Base-by-base conservation (phyloP, 2,797 vertebrate species). In the Schizopygopsis pylzovi region DNA sequence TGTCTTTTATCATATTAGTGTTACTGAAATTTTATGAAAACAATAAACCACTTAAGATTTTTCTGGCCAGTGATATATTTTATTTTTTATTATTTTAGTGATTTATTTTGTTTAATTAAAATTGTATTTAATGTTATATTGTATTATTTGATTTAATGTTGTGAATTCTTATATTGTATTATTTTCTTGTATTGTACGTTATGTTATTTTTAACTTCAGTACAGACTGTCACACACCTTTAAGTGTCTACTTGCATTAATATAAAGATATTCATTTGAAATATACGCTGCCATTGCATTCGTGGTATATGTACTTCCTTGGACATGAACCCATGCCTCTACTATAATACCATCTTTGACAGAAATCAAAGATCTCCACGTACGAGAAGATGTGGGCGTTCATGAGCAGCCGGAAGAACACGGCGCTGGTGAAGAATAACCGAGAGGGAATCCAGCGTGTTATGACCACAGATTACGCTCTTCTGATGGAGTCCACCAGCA, bases 361-460 rank as follows among this genome's bases (percentile, higher is more conserved):
- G 98, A 99, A 99, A 96, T 99, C 98, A 1, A 98, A 97, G 88
- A 99, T 99, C 91, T 99, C 98, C 0, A 99, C 98, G 0, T 99
- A 99, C 9, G 98, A 99, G 93, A 99, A 99, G 93, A 99, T 99
- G 98, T 99, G 98, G 98, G 98, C 98, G 0, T 99, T 99, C 91
- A 99, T 99, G 98, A 98, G 97, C 94, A 98, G 98, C 92, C 93
- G 98, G 89, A 97, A 98, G 92, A 98, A 98, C 93, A 98, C 97
- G 0, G 97, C 97, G 0, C 91, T 99, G 93, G 96, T 99, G 80
- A 97, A 98, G 92, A 99, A 98, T 94, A 99, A 97, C 3, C 96
- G 97, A 0, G 98, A 99, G 87, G 98, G 98, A 1, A 98, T 99
- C 89, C 98, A 98, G 88, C 95, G 98, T 2, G 98, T 99, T 70